phyloP scores from a whole-genome alignment of 2,888 invertebrate species.

The Gonocerus acuteangulatus region DNA sequence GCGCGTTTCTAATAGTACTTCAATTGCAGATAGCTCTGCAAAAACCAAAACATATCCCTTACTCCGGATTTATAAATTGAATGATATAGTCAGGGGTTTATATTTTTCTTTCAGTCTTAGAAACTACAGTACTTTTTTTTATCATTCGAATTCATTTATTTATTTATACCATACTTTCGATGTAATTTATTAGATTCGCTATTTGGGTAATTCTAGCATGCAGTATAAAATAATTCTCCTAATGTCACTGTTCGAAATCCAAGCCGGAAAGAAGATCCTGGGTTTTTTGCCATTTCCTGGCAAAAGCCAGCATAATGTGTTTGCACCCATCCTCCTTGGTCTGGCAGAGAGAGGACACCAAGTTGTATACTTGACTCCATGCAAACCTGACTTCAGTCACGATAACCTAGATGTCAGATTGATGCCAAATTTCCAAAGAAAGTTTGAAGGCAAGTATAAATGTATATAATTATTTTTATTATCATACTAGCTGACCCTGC shows the following conservation, averaged over 20 bases:
- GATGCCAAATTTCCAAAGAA: background rate
- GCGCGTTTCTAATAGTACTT: too few relatives aligned
- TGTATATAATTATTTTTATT: background rate
- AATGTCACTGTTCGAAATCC: background rate
- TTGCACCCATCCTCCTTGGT: slow-evolving; percentile 32
- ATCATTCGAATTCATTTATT: too few relatives aligned
- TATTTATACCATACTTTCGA: too few relatives aligned
- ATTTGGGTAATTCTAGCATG: too few relatives aligned
- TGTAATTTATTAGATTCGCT: too few relatives aligned
- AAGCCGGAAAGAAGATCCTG: slow-evolving; percentile 29
- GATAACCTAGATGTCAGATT: background rate
- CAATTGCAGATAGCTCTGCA: too few relatives aligned
- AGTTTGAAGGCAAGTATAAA: background rate
- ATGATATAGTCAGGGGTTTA: too few relatives aligned
- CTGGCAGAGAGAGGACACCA: slow-evolving; percentile 38
- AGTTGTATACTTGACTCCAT: slow-evolving; percentile 31
- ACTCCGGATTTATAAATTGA: too few relatives aligned
- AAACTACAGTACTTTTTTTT: background rate
- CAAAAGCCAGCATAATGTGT: slow-evolving; percentile 36
- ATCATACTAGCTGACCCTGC: background rate
- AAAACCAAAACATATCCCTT: too few relatives aligned
- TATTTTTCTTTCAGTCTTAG: too few relatives aligned
- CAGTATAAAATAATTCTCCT: background rate
- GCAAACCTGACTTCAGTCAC: background rate
- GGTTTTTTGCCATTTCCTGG: slow-evolving; percentile 36